Base-by-base conservation (phyloP, 2,113 vertebrate genomes). In the Aplodontia rufa region DNA sequence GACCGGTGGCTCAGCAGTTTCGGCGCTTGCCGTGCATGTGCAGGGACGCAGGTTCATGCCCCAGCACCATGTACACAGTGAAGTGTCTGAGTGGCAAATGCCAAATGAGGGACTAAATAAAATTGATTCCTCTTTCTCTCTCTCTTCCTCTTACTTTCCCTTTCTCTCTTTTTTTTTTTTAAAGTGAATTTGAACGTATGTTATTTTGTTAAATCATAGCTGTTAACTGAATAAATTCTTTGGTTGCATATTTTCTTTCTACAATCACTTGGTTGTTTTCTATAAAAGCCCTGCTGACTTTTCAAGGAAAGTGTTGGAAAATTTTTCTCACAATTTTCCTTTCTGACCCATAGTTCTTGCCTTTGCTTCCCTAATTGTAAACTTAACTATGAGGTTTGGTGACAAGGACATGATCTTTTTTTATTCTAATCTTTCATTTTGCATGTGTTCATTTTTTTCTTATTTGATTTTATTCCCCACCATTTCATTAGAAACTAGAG, bases 181-280 rank as follows among this genome's bases (percentile, higher is more conserved):
- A n/a, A n/a, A n/a, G 30, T 84, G 16, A 79, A 22, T 91, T 89
- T 80, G 68, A 93, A 83, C 68, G 92, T 87, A 80, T 78, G 68
- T 62, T 74, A 93, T 93, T 89, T 92, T 90, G 74, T 97, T 87
- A 93, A 96, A 96, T 90, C 90, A 76, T 81, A 94, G 22, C 51
- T 69, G 45, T 89, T 94, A 95, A 71, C 64, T 55, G 62, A 88
- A 92, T 81, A 87, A 35, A 87, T 84, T 95, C 45, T 87, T 94
- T 80, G n/a, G 64, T 79, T 90, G 40, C 32, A 79, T 91, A 64
- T 83, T 93, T 96, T 95, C 16, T 96, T 90, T 93, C 71, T 92
- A 68, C 79, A 84, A 24, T 85, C 12, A 66, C 79, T 96, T 95
- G 64, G 94, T 74, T 95, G 49, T 92, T 95, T 96, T 68, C 74